phyloP scores from a whole-genome alignment of 1,140 invertebrate genomes.

The Arion vulgaris region DNA sequence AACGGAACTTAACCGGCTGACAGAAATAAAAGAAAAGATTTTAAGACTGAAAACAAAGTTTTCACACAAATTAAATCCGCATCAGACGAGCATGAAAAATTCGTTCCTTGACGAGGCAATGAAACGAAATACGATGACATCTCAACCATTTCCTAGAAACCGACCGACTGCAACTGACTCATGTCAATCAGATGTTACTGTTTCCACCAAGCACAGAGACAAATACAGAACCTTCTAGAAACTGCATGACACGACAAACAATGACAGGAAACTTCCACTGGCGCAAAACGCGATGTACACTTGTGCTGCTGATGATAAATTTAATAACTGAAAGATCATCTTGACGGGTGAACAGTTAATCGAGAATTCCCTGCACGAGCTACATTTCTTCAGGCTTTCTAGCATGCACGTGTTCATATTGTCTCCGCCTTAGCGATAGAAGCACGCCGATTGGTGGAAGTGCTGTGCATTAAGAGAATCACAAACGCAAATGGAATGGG shows the following conservation, averaged over 20 bases:
- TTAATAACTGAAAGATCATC: background rate
- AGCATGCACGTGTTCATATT: slow-evolving; percentile 23
- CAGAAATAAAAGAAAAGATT: too few relatives aligned
- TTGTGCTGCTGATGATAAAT: slow-evolving; percentile 3
- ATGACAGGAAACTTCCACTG: background rate
- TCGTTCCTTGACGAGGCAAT: background rate
- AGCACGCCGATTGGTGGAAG: background rate
- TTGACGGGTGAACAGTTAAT: background rate
- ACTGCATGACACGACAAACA: background rate
- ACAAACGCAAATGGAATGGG: background rate
- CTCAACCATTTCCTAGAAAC: background rate
- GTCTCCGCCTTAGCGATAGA: slow-evolving; percentile 5
- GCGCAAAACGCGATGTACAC: background rate
- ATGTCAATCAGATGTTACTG: background rate
- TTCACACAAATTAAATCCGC: too few relatives aligned
- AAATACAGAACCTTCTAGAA: background rate
- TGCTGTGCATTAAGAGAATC: background rate
- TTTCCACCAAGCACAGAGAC: background rate
- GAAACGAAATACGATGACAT: background rate
- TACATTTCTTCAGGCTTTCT: background rate
- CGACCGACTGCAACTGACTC: background rate
- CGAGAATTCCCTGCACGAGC: background rate
- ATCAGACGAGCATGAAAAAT: too few relatives aligned
- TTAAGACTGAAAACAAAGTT: too few relatives aligned
- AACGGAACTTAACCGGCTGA: too few relatives aligned